phyloP scores from a whole-genome alignment of 2,113 vertebrate genomes.

The Pycnonotus jocosus region DNA sequence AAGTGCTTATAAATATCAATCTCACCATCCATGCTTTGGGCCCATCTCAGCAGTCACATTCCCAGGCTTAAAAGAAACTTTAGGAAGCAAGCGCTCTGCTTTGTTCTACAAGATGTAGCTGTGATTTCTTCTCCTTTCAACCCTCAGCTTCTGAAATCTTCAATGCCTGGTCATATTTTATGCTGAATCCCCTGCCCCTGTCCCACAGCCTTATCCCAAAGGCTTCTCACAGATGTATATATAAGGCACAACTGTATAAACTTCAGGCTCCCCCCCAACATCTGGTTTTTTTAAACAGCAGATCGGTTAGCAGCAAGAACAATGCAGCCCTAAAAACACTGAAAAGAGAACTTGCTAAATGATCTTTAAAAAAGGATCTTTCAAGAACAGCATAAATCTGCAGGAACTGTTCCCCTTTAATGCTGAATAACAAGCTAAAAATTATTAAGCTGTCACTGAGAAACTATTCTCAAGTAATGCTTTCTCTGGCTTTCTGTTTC shows the following conservation, averaged over 20 bases:
- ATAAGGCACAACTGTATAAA: constrained; percentile 67
- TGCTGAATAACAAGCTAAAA: constrained; percentile 65
- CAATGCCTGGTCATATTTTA: constrained; percentile 52
- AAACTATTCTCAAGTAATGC: constrained; percentile 75
- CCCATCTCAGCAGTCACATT: constrained; percentile 84
- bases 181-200: constrained; percentile 30
- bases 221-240: constrained; percentile 57
- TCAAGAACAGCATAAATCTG: constrained; percentile 47
- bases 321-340: constrained; percentile 60
- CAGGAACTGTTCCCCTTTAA: constrained; percentile 61
- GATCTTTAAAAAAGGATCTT: constrained; percentile 50
- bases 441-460: constrained; percentile 77
- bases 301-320: constrained; percentile 57
- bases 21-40: constrained; percentile 92
- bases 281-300: constrained; percentile 78
- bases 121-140: constrained; percentile 12
- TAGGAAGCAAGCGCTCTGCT: constrained; percentile 42
- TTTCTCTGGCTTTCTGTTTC: constrained; percentile 70
- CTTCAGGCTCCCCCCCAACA: constrained; percentile 57
- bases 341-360: constrained; percentile 72
- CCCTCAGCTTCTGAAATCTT: constrained; percentile 29
- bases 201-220: constrained; percentile 62
- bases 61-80: constrained; percentile 59
- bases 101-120: constrained; percentile 50
- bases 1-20: constrained; percentile 98